Evolutionary conservation across 2,113 vertebrate genomes (phyloP).

Genomic region (Loxodonta africana): DNA sequence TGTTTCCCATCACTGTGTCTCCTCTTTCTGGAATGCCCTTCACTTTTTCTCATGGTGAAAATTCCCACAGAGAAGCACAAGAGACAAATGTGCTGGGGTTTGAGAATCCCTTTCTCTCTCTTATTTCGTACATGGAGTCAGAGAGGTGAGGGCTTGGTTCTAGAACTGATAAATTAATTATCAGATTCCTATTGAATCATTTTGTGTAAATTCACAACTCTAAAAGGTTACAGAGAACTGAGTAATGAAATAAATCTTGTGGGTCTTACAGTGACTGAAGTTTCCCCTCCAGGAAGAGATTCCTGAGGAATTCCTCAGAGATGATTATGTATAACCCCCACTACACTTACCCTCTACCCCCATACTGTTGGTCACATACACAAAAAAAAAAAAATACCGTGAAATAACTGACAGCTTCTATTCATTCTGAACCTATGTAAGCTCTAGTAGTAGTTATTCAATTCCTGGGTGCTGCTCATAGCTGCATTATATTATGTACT

Average conservation of each 20-base stretch:
- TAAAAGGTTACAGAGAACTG: background rate
- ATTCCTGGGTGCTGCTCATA: background rate
- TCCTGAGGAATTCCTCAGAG: background rate
- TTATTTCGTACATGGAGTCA: background rate
- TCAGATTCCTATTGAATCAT: background rate
- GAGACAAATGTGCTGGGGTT: background rate
- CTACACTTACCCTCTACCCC: background rate
- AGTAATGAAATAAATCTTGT: background rate
- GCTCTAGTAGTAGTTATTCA: background rate
- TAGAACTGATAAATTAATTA: background rate
- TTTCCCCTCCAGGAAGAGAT: constrained; percentile 37
- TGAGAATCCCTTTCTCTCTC: background rate
- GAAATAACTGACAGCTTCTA: background rate
- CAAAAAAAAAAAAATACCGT: background rate
- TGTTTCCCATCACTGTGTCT: background rate
- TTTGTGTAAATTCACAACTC: background rate
- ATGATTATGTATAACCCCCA: background rate
- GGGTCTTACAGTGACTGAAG: background rate
- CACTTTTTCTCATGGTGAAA: background rate
- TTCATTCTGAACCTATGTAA: background rate
- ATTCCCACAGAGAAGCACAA: background rate
- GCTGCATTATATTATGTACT: background rate
- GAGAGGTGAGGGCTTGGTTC: background rate
- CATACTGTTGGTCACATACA: background rate
- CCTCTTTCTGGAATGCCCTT: background rate